These are phyloP conservation scores for Diadema setosum DNA, from an alignment of 35 echinoderm and acorn worm species.

Conservation along the genomic window DNA sequence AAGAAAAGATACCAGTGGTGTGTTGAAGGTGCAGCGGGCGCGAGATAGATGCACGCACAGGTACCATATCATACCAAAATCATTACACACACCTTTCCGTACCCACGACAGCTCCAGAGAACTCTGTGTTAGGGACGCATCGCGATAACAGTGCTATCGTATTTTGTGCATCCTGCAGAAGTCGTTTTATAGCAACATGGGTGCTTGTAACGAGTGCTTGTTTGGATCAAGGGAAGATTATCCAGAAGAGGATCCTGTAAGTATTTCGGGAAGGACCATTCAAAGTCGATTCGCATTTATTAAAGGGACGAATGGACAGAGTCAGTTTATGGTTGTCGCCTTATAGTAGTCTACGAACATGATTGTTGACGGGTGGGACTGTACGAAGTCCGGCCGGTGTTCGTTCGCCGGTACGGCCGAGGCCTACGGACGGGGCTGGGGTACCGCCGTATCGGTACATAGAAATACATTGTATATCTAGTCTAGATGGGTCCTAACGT, in stretches of 20 bases:
- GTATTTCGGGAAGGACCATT: background rate
- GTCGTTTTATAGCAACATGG: background rate
- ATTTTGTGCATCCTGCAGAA: background rate
- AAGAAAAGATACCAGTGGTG: too few species aligned
- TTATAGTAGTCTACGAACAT: background rate
- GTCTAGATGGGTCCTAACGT: too few species aligned
- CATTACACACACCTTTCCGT: background rate
- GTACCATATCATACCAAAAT: background rate
- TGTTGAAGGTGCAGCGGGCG: background rate
- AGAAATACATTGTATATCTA: too few species aligned
- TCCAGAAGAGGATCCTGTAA: background rate
- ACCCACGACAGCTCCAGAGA: background rate
- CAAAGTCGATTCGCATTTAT: background rate
- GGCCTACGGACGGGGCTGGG: too few species aligned
- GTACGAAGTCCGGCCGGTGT: background rate
- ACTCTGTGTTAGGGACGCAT: background rate
- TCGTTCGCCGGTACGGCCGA: background rate
- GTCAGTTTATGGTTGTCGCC: background rate
- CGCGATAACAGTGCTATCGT: background rate
- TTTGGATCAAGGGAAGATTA: slow-evolving; percentile 15
- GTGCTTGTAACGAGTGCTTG: slow-evolving; percentile 12
- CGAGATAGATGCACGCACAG: background rate
- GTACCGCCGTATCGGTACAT: too few species aligned
- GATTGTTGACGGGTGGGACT: background rate
- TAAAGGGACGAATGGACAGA: background rate